Conservation (phyloP, 2,113 vertebrate genomes). For the Hippocampus guttulatus region DNA sequence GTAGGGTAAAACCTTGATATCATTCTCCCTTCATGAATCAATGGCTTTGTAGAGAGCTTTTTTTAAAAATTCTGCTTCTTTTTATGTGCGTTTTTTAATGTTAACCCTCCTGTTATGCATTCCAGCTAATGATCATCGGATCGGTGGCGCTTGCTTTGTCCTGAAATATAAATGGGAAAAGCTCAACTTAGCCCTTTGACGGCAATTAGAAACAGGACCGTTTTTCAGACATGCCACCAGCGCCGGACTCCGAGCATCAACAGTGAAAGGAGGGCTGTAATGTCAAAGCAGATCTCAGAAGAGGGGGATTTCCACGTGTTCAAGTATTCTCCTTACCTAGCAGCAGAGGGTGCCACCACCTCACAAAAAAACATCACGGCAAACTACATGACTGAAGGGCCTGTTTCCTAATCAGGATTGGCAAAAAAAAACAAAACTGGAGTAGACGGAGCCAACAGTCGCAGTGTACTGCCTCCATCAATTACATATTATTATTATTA, state of each 20-base stretch:
- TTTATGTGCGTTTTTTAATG: background rate
- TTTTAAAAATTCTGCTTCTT: background rate
- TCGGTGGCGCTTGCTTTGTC: constrained; percentile 7
- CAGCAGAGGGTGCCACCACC: constrained; percentile 81
- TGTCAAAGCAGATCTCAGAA: constrained; percentile 11
- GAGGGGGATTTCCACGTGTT: constrained; percentile 1
- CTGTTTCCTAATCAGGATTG: constrained; percentile 18
- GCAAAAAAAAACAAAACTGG: background rate
- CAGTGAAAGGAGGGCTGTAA: constrained; percentile 1
- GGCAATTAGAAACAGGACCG: background rate
- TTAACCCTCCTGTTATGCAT: constrained; percentile 1
- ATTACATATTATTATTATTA: too few relatives aligned
- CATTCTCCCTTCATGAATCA: constrained; percentile 12
- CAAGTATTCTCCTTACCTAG: constrained; percentile 44
- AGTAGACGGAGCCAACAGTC: background rate
- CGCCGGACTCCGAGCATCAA: background rate
- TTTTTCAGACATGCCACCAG: background rate
- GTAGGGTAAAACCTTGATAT: background rate
- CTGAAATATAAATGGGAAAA: constrained; percentile 1
- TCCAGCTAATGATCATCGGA: background rate
- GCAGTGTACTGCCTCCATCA: background rate
- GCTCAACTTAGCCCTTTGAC: background rate
- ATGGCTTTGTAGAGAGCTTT: constrained; percentile 9
- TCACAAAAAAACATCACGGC: constrained; percentile 41
- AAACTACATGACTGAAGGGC: constrained; percentile 16